Evolutionary conservation across 2,113 vertebrate genomes (phyloP), one percentile per base, ranked within the genome.

Genomic region (Lasiurus borealis): DNA sequence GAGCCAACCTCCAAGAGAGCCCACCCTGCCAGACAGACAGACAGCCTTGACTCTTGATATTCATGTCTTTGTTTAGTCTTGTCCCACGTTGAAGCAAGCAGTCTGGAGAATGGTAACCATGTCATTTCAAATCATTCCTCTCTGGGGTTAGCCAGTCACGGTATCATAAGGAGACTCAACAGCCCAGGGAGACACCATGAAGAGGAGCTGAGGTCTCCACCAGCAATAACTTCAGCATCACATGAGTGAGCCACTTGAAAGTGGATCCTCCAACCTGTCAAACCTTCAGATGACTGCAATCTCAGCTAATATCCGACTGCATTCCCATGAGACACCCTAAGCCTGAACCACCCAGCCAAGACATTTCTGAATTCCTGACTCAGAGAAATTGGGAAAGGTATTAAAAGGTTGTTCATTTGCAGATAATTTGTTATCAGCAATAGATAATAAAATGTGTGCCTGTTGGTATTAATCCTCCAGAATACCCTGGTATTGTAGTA

Each of bases 361-460:
- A 23, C 15, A 23, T 36, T 59, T 15, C 50, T 88, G n/a, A 82
- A 69, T 52, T 62, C 59, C 66, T 34, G 21, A 80, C 23, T 71
- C 11, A 87, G 50, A 90, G 66, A 94, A 91, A 87, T 50, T 46
- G 25, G 59, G 64, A 95, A 50, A 85, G 21, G 34, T 73, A 77
- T 29, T 54, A 48, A 77, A 44, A 7, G 5, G 29, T 57, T 66
- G 72, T 91, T 84, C 29, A 13, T n/a, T 78, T 78, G 2, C 11
- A 11, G 25, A 34, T 72, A 57, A 91, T 88, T 46, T 91, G 36
- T 71, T 91, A 50, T n/a, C 21, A 83, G 15, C 36, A 69, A 52
- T 18, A 54, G 18, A 59, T 48, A 57, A 93, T 48, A 85, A 90
- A 85, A 80, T 59, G 8, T 21, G 6, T 40, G n/a, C 21, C 36